These are phyloP conservation scores for Perithous albicinctus DNA, from an alignment of 2,888 invertebrate genomes.

Conservation along the genomic window DNA sequence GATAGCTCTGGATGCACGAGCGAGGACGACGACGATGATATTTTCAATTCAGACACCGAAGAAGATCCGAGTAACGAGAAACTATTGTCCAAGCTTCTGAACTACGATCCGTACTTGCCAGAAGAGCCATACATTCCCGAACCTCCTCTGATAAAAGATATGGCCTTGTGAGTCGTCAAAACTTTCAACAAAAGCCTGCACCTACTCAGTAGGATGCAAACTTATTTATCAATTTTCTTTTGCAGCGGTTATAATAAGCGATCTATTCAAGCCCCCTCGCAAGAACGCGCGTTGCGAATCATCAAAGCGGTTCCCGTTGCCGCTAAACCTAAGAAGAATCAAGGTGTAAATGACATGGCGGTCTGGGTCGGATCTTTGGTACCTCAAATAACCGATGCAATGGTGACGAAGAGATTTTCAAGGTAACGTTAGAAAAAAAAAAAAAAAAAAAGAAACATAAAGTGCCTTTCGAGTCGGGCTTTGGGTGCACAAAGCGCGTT, in stretches of 20 bases:
- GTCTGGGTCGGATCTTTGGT: conserved; percentile 64
- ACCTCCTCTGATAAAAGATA: not conserved
- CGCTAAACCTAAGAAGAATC: conserved; percentile 19
- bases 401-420: conserved; percentile 56
- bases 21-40: conserved; percentile 59
- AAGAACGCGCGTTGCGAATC: conserved; percentile 54
- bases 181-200: not conserved
- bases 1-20: conserved; percentile 26
- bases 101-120: conserved; percentile 55
- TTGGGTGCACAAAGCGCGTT: too few species aligned
- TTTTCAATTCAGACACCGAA: conserved; percentile 72
- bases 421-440: conserved; percentile 39
- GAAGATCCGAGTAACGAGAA: conserved; percentile 63
- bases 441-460: too few species aligned
- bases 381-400: conserved; percentile 25
- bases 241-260: not conserved
- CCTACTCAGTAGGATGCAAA: too few species aligned
- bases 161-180: not conserved
- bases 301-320: conserved; percentile 47
- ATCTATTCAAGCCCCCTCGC: conserved; percentile 13
- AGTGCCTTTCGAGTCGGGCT: too few species aligned
- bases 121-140: conserved; percentile 13
- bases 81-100: conserved; percentile 72
- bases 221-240: conserved; percentile 2
- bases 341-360: conserved; percentile 48